phyloP scores from a whole-genome alignment of 2,797 vertebrate genomes.

The Enteromius anoplus region DNA sequence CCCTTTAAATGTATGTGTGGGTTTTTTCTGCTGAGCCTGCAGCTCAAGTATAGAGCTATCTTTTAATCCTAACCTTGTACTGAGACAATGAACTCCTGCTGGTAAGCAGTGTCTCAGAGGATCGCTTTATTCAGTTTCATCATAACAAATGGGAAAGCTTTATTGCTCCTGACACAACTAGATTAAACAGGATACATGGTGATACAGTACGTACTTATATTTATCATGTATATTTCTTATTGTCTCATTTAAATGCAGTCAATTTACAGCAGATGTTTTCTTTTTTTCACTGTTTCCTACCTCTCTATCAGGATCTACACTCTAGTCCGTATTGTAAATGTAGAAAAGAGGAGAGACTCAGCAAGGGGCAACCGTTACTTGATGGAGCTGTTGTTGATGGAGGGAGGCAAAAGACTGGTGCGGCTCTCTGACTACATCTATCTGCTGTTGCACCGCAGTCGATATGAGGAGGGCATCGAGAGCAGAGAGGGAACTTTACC shows the following conservation, averaged over 20 bases:
- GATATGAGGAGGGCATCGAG: slow-evolving; percentile 77
- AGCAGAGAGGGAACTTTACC: slow-evolving; percentile 65
- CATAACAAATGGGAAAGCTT: slow-evolving; percentile 31
- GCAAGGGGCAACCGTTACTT: slow-evolving; percentile 95
- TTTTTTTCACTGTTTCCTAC: not conserved
- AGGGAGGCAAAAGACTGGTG: slow-evolving; percentile 85
- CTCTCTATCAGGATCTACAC: slow-evolving; percentile 54
- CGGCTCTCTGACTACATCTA: slow-evolving; percentile 95
- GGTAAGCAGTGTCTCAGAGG: slow-evolving; percentile 10
- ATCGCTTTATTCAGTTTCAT: slow-evolving; percentile 25
- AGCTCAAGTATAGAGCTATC: slow-evolving; percentile 9
- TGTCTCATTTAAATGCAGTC: slow-evolving; percentile 3
- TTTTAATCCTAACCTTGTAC: slow-evolving; percentile 39
- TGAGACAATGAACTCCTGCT: slow-evolving; percentile 16
- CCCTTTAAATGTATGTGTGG: not conserved
- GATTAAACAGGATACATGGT: slow-evolving; percentile 1
- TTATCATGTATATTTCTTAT: not conserved
- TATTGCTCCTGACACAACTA: slow-evolving; percentile 38
- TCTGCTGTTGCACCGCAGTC: slow-evolving; percentile 85
- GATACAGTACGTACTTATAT: slow-evolving; percentile 13
- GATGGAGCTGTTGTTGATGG: slow-evolving; percentile 93
- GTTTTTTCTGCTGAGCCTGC: slow-evolving; percentile 24
- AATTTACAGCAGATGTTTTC: not conserved
- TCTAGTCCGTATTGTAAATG: slow-evolving; percentile 60
- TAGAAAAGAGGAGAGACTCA: slow-evolving; percentile 95